A percentile compares a stretch with the other conserved stretches of the same genome.
Evolutionary conservation across 2,797 vertebrate species (phyloP).

Genomic region (Rhodeus uyekii): DNA sequence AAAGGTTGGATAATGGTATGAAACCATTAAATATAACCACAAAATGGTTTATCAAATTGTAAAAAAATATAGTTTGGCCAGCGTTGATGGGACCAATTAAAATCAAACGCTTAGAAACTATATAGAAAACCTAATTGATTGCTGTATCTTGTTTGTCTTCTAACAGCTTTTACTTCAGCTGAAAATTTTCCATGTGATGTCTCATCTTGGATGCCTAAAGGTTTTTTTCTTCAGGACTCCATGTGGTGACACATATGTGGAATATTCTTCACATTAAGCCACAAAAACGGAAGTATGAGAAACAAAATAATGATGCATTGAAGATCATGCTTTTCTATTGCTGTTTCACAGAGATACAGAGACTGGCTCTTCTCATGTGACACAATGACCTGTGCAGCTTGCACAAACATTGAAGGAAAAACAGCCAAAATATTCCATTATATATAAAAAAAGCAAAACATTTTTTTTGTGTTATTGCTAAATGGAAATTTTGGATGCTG

Average conservation of each 20-base stretch:
- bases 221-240: background rate
- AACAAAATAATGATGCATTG: background rate
- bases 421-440: background rate
- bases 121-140: background rate
- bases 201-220: background rate
- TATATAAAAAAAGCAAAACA: no score
- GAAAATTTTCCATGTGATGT: slow-evolving; percentile 10
- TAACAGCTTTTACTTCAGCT: background rate
- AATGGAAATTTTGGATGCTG: background rate
- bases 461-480: background rate
- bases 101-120: background rate
- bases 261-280: background rate
- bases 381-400: background rate
- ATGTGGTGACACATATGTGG: slow-evolving; percentile 22
- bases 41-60: background rate
- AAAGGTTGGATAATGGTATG: background rate
- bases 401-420: background rate
- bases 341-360: background rate
- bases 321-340: background rate
- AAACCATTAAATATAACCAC: background rate
- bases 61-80: background rate
- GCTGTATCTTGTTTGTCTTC: background rate
- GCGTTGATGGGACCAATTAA: background rate
- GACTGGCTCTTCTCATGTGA: background rate
- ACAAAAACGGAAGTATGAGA: background rate